These are phyloP conservation scores for Synanthedon tipuliformis DNA, from an alignment of 2,888 invertebrate genomes.

Conservation along the genomic window DNA sequence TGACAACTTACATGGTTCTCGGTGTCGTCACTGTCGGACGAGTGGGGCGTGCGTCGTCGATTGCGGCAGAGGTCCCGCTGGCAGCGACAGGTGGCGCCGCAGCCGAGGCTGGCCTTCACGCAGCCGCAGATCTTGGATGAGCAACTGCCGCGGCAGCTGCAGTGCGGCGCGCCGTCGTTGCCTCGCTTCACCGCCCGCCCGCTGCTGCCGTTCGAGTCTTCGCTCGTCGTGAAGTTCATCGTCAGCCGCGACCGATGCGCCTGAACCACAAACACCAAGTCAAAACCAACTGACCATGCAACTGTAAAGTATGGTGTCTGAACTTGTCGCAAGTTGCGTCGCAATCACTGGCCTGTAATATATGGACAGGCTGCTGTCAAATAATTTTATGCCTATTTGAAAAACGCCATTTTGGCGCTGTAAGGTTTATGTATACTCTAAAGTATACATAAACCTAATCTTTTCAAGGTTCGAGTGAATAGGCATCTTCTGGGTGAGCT, in stretches of 20 bases:
- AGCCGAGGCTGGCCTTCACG: conserved; percentile 56
- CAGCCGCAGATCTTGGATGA: conserved; percentile 71
- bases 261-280: conserved; percentile 15
- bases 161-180: conserved; percentile 70
- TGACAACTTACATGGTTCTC: conserved; percentile 28
- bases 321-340: no score
- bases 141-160: conserved; percentile 73
- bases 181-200: conserved; percentile 56
- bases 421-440: no score
- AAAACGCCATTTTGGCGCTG: no score
- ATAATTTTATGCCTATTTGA: no score
- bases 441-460: no score
- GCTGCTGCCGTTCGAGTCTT: conserved; percentile 5
- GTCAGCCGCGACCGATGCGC: conserved; percentile 47
- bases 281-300: no score
- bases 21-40: conserved; percentile 46
- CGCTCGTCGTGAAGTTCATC: conserved; percentile 42
- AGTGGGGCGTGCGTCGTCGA: conserved; percentile 13
- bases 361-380: no score
- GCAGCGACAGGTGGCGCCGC: conserved; percentile 67
- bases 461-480: no score
- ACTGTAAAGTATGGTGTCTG: no score
- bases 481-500: no score
- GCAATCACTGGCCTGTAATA: no score
- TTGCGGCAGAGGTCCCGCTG: conserved; percentile 51